Evolutionary conservation across 2,888 invertebrate species (phyloP), one percentile per base, ranked within the genome.

Genomic region (Agriopis aurantiaria): DNA sequence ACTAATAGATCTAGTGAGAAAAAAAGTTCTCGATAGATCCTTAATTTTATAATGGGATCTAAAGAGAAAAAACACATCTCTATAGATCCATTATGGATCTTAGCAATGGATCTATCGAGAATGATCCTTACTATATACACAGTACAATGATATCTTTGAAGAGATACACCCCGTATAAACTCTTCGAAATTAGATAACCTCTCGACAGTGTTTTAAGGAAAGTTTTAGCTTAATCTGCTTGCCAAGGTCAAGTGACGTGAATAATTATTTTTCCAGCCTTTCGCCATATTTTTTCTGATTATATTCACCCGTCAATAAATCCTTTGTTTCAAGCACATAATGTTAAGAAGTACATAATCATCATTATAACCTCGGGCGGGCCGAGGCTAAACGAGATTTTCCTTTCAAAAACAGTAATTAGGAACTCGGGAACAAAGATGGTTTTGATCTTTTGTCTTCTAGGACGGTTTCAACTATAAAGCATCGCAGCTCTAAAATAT

Each of bases 371-470:
- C 55, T 60, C 58, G n/a, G 59, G 69, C 70, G 65, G 68, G 56
- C 65, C 57, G 48, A 67, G 41, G 73, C 55, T 69, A 63, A 67
- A 68, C 63, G 67, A 68, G 55, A 58, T 58, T 72, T 74, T 72
- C 66, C 67, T 68, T 73, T 74, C 70, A 71, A 71, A 73, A 75
- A 72, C 65, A 65, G 64, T 74, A 73, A 77, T 77, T 71, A 75
- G 71, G 72, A 72, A 71, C 40, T 11, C n/a, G 57, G 23, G 53
- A 76, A 72, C 75, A 76, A 75, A 59, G 71, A 70, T 65, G 67
- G 71, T 72, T n/a, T 70, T 71, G 75, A 55, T 63, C 75, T 69
- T 74, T 77, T 74, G 74, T 77, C 58, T 73, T 51, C 49, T 55
- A 49, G 52, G 62, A 46, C 64, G 55, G 69, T 72, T 73, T 73